These are phyloP conservation scores for Pollenia angustigena DNA, from an alignment of 2,888 invertebrate species.

Conservation along the genomic window DNA sequence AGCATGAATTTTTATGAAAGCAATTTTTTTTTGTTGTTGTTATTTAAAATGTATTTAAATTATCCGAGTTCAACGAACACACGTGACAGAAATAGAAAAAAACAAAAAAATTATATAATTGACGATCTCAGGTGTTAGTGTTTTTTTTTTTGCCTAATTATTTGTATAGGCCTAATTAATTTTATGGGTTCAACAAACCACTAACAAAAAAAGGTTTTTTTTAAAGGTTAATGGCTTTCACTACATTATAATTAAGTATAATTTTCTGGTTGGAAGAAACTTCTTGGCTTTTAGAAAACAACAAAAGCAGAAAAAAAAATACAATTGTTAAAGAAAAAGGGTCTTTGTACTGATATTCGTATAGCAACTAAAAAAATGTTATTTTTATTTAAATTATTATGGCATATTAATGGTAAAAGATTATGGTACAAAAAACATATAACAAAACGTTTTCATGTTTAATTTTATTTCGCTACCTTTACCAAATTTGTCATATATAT, in stretches of 20 bases:
- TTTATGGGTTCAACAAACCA: constrained; percentile 41
- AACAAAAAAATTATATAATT: constrained; percentile 1
- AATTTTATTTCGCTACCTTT: constrained; percentile 44
- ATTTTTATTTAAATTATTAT: background rate
- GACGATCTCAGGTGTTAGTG: constrained; percentile 20
- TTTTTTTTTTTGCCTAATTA: constrained; percentile 31
- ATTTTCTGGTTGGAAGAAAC: background rate
- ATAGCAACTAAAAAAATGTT: constrained; percentile 19
- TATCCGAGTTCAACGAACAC: constrained; percentile 40
- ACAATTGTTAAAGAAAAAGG: constrained; percentile 21
- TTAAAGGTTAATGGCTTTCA: constrained; percentile 56
- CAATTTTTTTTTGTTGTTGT: too few relatives aligned
- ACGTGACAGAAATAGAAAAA: constrained; percentile 16
- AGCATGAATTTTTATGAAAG: too few relatives aligned
- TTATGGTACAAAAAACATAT: background rate
- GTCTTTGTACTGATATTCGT: background rate
- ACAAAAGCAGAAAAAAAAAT: background rate
- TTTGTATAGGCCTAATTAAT: constrained; percentile 54
- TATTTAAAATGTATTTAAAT: constrained; percentile 6
- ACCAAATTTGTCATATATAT: constrained; percentile 44
- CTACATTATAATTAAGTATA: constrained; percentile 31
- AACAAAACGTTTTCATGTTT: constrained; percentile 4
- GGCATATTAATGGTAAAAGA: background rate
- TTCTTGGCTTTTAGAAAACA: constrained; percentile 3
- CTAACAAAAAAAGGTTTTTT: constrained; percentile 1